Evolutionary conservation across 2,888 invertebrate species (phyloP), one percentile per base, ranked within the genome.

Genomic region (Gari tellinella): DNA sequence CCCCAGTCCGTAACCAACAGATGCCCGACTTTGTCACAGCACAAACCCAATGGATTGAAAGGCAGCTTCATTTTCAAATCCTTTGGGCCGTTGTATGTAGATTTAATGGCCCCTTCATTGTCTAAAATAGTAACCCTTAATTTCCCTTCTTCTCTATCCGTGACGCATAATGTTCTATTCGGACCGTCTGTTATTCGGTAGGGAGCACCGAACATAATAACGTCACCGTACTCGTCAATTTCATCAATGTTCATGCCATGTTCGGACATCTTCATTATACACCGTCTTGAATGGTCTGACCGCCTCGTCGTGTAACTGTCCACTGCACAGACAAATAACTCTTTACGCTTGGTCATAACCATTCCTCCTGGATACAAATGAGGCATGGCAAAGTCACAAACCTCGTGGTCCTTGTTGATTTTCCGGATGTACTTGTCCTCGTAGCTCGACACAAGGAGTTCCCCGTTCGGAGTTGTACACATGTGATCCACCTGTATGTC

Each of bases 361-460:
- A 83, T 81, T 23, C 83, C 83, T 10, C 82, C 83, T 0, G 83
- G 83, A 25, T 72, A 82, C 45, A 79, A 69, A 26, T 83, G 80
- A 4, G 81, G 73, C 12, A 72, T 72, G 1, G 80, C 73, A 57
- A 83, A 83, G 37, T 83, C 83, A 45, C 68, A 66, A 4, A 72
- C 68, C 7, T 72, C 79, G 38, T 72, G 61, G 19, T 83, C 72
- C 48, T 81, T 80, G 57, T 82, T 77, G 5, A 83, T 68, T 58
- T 82, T 82, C 25, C 78, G 67, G n/a, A 83, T 79, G 41, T 83
- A 82, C 61, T 83, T 83, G 26, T 80, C 83, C 45, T 83, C 83
- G 41, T 83, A 83, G 38, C 83, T 83, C 4, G 83, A 81, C 19
- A 83, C 80, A 23, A 79, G 77, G 17, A 82, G 41, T 38, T 80